Evolutionary conservation across 2,888 invertebrate species (phyloP), one percentile per base, ranked within the genome.

Genomic region (Sarcophaga rosellei): DNA sequence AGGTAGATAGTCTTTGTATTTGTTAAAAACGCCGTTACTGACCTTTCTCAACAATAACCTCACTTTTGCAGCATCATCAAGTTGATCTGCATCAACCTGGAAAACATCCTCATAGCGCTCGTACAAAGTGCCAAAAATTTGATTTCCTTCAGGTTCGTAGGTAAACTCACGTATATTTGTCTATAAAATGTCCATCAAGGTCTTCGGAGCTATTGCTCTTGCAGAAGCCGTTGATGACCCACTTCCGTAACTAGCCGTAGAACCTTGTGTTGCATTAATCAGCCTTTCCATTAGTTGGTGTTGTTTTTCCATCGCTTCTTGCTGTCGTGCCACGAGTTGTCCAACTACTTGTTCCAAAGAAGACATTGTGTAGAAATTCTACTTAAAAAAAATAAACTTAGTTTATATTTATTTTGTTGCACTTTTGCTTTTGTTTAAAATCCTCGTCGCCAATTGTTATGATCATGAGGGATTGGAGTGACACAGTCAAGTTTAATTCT

Each of bases 291-390:
- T 66, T 8, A 80, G 57, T 6, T 61, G 21, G 5, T 72, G 21
- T 25, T 80, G 80, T 47, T 20, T 66, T 23, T 81, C 80, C 25
- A 81, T 74, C 35, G 73, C 25, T 73, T 25, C 83, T 44, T 83
- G 83, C 35, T 73, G 78, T 12, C 73, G 78, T 4, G 70, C 57
- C 17, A 81, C 21, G 20, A 75, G 47, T 66, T 68, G 59, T 35
- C 62, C 61, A 53, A 81, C 62, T 3, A 81, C 70, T 20, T 76
- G 23, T 44, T 82, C 81, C 45, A 70, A 66, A 44, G 80, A 45
- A 1, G 20, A 44, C 66, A 59, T 35, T 10, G 11, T 73, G 15
- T 23, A 8, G 17, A 4, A 25, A 25, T 25, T 25, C 25, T 0
- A 25, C 25, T 25, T 25, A 25, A 25, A 25, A 25, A 25, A 25